Evolutionary conservation across 2,797 vertebrate species (phyloP), one percentile per base, ranked within the genome.

Genomic region (Rallus crepitans): DNA sequence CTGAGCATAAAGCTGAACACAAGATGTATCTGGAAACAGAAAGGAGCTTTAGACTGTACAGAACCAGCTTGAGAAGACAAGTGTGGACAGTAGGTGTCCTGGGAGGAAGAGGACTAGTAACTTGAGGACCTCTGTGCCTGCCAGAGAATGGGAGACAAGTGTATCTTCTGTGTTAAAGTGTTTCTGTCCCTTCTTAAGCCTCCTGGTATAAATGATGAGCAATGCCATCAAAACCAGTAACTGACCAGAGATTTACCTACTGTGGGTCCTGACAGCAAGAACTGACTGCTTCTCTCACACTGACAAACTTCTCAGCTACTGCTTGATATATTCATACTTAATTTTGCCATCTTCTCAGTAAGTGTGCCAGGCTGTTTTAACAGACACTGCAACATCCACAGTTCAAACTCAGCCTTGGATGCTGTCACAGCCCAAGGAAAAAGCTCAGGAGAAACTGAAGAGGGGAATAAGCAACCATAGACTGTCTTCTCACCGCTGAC

Each of bases 121-220:
- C 27, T 42, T 27, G 48, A 57, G 15, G 24, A 71, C 42, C 15
- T 25, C 37, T 35, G 48, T 39, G 28, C 48, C 47, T 60, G 39
- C 42, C 63, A 90, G 17, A 88, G 24, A 59, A 39, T 6, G 30
- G 1, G 15, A 83, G 33, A 52, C 28, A 48, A 64, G 11, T 11
- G 1, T 31, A 8, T 8, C 50, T 78, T 68, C 37, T 65, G n/a
- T n/a, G 5, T 19, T 56, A 48, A 18, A 53, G 11, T 2, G 15
- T 77, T 92, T 68, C 25, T 47, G 83, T 66, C 52, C 24, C 24
- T 65, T 79, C 59, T 55, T 25, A 75, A 53, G 48, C 24, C 16
- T 57, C 25, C 21, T 15, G 13, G 27, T 33, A 31, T 17, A 47
- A 0, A 1, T 30, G 0, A 5, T 17, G 28, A 89, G 47, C 13